These are phyloP conservation scores for Silurus aristotelis DNA, from an alignment of 2,797 vertebrate genomes.

Conservation along the genomic window DNA sequence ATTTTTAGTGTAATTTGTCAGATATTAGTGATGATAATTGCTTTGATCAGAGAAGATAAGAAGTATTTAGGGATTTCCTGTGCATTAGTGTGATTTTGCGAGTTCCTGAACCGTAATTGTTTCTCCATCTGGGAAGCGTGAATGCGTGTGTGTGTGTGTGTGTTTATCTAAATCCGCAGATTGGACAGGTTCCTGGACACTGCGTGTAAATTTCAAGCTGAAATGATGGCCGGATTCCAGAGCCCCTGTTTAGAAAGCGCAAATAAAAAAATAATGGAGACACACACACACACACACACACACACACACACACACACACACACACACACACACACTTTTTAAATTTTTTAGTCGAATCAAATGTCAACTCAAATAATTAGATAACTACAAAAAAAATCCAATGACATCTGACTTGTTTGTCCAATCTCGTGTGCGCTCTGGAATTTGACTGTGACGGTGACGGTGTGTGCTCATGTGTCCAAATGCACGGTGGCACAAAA, in stretches of 20 bases:
- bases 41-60: neutral
- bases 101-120: neutral
- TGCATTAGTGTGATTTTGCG: neutral
- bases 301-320: neutral
- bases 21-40: neutral
- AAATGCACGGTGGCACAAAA: neutral
- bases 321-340: neutral
- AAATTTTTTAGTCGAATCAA: too few species aligned
- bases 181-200: conserved; percentile 56
- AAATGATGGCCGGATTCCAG: neutral
- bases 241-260: neutral
- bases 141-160: neutral
- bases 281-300: conserved; percentile 56
- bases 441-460: neutral
- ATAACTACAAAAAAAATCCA: neutral
- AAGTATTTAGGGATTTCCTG: neutral
- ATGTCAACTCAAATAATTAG: too few species aligned
- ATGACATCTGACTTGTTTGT: neutral
- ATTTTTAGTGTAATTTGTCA: neutral
- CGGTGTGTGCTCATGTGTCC: neutral
- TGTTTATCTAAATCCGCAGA: conserved; percentile 59
- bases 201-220: conserved; percentile 31
- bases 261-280: conserved; percentile 58
- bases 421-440: neutral
- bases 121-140: neutral